phyloP scores from a whole-genome alignment of 2,888 invertebrate species.

The Cloeon dipterum region DNA sequence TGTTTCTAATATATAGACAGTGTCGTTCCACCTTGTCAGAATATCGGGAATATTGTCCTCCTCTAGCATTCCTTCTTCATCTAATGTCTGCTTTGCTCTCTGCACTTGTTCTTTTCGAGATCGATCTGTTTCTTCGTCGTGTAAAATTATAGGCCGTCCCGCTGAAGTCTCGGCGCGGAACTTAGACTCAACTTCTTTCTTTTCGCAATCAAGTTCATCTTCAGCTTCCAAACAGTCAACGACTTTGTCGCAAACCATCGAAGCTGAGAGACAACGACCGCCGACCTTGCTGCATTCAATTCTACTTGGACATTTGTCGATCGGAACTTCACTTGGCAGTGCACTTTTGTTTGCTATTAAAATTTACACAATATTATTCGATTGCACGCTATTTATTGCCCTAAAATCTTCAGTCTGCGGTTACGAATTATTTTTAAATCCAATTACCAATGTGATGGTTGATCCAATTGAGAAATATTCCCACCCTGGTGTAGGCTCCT shows the following conservation, averaged over 20 bases:
- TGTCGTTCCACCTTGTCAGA: no score
- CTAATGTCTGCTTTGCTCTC: conserved; percentile 4
- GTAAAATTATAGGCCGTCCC: no score
- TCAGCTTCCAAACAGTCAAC: conserved; percentile 59
- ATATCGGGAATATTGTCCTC: no score
- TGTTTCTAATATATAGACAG: no score
- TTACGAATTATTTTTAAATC: conserved; percentile 3
- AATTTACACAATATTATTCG: no score
- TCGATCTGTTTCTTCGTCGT: no score
- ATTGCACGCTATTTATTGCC: no score
- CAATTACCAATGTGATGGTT: conserved; percentile 32
- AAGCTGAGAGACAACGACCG: conserved; percentile 38
- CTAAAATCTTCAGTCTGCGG: no score
- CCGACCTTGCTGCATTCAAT: conserved; percentile 41
- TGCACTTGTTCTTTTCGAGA: no score
- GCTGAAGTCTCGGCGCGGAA: no score
- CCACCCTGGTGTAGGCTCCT: conserved; percentile 61
- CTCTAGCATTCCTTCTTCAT: no score
- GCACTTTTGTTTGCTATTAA: conserved; percentile 20
- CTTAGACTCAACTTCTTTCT: no score
- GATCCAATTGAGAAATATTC: conserved; percentile 53
- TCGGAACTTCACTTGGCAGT: conserved; percentile 26
- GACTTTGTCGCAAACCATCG: conserved; percentile 41
- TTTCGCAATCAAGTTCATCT: conserved; percentile 57
- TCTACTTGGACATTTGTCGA: conserved; percentile 45